These are phyloP conservation scores for Callorhinus ursinus DNA, from an alignment of 2,113 vertebrate genomes.

Conservation along the genomic window DNA sequence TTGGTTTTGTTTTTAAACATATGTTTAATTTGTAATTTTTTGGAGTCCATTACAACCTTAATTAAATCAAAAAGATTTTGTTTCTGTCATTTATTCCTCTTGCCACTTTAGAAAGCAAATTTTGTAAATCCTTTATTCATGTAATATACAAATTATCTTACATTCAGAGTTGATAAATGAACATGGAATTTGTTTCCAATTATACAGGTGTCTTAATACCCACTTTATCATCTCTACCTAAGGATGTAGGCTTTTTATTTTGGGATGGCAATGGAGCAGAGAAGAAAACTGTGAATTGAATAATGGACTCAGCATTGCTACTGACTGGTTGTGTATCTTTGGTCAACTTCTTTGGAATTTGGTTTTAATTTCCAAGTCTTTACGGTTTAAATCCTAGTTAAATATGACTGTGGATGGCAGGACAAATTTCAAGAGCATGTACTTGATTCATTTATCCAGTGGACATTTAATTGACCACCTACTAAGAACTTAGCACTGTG, in stretches of 20 bases:
- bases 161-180: not conserved
- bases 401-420: not conserved
- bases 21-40: conserved; percentile 14
- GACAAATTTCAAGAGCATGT: not conserved
- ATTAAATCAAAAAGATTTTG: not conserved
- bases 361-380: conserved; percentile 37
- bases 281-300: not conserved
- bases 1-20: conserved; percentile 29
- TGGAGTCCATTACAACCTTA: not conserved
- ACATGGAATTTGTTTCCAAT: not conserved
- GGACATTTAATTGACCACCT: not conserved
- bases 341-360: not conserved
- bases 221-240: not conserved
- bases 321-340: not conserved
- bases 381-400: conserved; percentile 23
- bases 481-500: not conserved
- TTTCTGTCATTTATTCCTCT: not conserved
- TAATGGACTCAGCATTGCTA: not conserved
- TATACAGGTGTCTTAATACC: not conserved
- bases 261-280: not conserved
- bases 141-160: not conserved
- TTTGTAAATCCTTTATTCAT: not conserved
- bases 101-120: not conserved
- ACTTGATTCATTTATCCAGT: not conserved
- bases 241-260: not conserved